A percentile compares a stretch with the other conserved stretches of the same genome.
Evolutionary conservation across 2,797 vertebrate genomes (phyloP).

Genomic region (Melanotaenia boesemani): DNA sequence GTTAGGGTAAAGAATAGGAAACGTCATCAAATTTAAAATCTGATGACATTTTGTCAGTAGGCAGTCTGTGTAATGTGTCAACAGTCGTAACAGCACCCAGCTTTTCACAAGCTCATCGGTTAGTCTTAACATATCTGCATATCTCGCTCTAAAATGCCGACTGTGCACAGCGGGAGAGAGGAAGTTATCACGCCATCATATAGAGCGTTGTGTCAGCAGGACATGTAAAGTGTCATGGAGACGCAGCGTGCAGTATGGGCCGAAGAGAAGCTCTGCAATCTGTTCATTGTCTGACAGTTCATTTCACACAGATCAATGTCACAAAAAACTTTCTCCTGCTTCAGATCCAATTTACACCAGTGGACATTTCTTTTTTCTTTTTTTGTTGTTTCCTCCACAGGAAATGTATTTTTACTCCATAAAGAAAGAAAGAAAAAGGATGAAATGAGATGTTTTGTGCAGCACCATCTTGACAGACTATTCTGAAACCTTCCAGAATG

Average conservation of each 20-base stretch:
- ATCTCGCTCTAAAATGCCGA: slow-evolving; percentile 59
- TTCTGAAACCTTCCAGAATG: slow-evolving; percentile 19
- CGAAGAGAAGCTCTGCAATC: slow-evolving; percentile 71
- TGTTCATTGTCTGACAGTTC: slow-evolving; percentile 77
- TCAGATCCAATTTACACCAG: slow-evolving; percentile 37
- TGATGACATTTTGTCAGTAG: slow-evolving; percentile 19
- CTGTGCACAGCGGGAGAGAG: slow-evolving; percentile 64
- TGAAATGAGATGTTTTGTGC: slow-evolving; percentile 16
- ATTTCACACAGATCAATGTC: slow-evolving; percentile 65
- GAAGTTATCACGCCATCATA: slow-evolving; percentile 61
- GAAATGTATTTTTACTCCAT: slow-evolving; percentile 20
- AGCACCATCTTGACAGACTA: slow-evolving; percentile 6
- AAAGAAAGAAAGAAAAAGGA: slow-evolving; percentile 11
- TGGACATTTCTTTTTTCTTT: slow-evolving; percentile 8
- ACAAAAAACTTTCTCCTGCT: slow-evolving; percentile 29
- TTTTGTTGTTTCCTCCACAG: background rate
- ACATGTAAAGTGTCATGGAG: slow-evolving; percentile 74
- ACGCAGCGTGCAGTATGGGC: slow-evolving; percentile 38
- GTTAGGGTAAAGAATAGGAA: background rate
- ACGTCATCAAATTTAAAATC: slow-evolving; percentile 22
- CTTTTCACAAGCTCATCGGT: slow-evolving; percentile 47
- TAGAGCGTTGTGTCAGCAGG: slow-evolving; percentile 69
- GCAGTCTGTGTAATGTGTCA: slow-evolving; percentile 7
- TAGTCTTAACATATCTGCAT: slow-evolving; percentile 52
- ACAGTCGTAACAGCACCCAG: slow-evolving; percentile 17